Conservation (phyloP, 2,888 invertebrate genomes). For the Amphimallon solstitiale region DNA sequence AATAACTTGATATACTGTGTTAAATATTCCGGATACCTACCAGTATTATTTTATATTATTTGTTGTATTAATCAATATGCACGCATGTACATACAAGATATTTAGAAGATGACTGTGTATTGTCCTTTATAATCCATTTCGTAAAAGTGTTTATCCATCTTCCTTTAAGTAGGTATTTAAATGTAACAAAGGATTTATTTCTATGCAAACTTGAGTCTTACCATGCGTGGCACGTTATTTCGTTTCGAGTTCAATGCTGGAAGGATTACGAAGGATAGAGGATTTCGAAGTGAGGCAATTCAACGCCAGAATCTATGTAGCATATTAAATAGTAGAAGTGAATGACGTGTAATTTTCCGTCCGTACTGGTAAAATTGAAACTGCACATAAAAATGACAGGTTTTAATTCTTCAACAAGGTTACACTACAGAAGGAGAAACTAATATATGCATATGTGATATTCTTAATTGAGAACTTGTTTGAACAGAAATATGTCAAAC, state of each 20-base stretch:
- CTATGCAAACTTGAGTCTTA: slow-evolving; percentile 17
- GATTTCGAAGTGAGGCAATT: slow-evolving; percentile 26
- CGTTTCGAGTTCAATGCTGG: slow-evolving; percentile 24
- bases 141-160: slow-evolving; percentile 22
- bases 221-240: slow-evolving; percentile 27
- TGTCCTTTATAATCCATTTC: slow-evolving; percentile 15
- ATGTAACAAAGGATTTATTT: slow-evolving; percentile 28
- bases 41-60: too few relatives aligned
- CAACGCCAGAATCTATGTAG: slow-evolving; percentile 17
- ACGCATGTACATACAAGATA: too few relatives aligned
- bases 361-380: neutral
- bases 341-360: slow-evolving; percentile 3
- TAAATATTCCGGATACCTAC: too few relatives aligned
- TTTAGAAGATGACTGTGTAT: too few relatives aligned
- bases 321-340: slow-evolving; percentile 23
- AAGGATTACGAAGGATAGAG: slow-evolving; percentile 26
- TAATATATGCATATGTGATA: too few relatives aligned
- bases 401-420: too few relatives aligned
- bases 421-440: too few relatives aligned
- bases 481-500: too few relatives aligned
- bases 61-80: too few relatives aligned
- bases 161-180: slow-evolving; percentile 28
- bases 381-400: too few relatives aligned
- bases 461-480: too few relatives aligned
- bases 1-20: too few relatives aligned